These are phyloP conservation scores for Triplophysa tibetana DNA, from an alignment of 2,113 vertebrate species.

Conservation along the genomic window DNA sequence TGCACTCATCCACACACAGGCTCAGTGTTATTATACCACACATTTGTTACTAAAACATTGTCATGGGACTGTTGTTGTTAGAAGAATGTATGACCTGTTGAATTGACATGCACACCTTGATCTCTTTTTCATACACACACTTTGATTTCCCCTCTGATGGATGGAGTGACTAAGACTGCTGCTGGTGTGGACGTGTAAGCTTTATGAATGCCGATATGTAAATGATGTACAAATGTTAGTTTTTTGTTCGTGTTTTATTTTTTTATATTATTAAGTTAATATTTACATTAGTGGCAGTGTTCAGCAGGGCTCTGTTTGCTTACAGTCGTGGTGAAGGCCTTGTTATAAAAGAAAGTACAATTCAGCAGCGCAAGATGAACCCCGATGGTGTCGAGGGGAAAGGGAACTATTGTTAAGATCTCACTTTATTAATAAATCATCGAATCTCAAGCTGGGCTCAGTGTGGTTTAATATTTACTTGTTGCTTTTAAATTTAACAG, in stretches of 20 bases:
- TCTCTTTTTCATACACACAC: background rate
- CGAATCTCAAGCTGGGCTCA: conserved; percentile 29
- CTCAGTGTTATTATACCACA: no score
- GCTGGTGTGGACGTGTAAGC: conserved; percentile 53
- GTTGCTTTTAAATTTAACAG: no score
- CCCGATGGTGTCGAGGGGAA: conserved; percentile 18
- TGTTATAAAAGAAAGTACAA: conserved; percentile 16
- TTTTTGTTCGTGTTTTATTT: conserved; percentile 42
- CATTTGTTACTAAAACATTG: background rate
- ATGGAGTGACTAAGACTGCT: conserved; percentile 49
- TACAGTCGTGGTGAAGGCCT: conserved; percentile 2
- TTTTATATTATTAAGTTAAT: conserved; percentile 50
- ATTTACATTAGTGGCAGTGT: background rate
- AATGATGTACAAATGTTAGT: conserved; percentile 59
- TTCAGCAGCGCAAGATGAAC: conserved; percentile 12
- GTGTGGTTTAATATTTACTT: background rate
- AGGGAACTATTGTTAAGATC: conserved; percentile 48
- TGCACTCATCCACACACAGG: background rate
- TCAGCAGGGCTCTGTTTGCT: conserved; percentile 31
- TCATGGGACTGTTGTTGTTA: background rate
- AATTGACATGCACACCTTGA: background rate
- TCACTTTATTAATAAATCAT: conserved; percentile 59
- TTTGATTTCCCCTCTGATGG: conserved; percentile 12
- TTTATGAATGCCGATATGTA: conserved; percentile 58
- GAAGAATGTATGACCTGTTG: conserved; percentile 25